Percentiles rank a stretch among this genome's conserved stretches.
Conservation (phyloP, 2,888 invertebrate species). For the Ormyrus rosae region DNA sequence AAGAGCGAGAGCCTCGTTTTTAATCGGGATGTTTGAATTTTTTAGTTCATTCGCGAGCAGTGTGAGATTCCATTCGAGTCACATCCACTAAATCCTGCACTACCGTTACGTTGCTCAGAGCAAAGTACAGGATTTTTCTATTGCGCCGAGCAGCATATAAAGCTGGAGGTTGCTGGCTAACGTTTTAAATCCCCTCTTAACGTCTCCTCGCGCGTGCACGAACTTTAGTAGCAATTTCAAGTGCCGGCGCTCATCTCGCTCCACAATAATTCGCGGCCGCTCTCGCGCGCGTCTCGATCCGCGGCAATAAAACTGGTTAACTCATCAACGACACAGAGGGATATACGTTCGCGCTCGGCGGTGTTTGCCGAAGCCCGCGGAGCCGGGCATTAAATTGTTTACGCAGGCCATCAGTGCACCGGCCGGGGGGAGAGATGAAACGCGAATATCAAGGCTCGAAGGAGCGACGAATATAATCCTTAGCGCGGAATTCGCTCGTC, state of each 20-base stretch:
- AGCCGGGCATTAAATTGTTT: conserved; percentile 22
- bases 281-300: neutral
- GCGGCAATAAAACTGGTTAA: conserved; percentile 49
- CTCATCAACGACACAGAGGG: conserved; percentile 21
- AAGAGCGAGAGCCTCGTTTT: too few relatives aligned
- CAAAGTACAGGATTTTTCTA: too few relatives aligned
- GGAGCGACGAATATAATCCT: conserved; percentile 7
- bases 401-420: conserved; percentile 20
- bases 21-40: too few relatives aligned
- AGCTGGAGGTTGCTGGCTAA: too few relatives aligned
- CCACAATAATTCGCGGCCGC: neutral
- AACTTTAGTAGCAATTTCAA: conserved; percentile 12
- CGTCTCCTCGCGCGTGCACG: neutral
- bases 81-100: too few relatives aligned
- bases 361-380: conserved; percentile 19
- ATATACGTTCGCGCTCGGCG: neutral
- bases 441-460: conserved; percentile 11
- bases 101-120: too few relatives aligned
- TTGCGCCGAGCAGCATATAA: too few relatives aligned
- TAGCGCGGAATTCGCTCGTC: conserved; percentile 51
- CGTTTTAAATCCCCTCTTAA: too few relatives aligned
- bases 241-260: neutral
- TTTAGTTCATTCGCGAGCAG: too few relatives aligned
- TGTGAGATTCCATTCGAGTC: too few relatives aligned
- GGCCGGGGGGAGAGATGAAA: conserved; percentile 28